Evolutionary conservation across 1,140 invertebrate genomes (phyloP), one percentile per base, ranked within the genome.

Genomic region (Pygmarrhopalites habei): DNA sequence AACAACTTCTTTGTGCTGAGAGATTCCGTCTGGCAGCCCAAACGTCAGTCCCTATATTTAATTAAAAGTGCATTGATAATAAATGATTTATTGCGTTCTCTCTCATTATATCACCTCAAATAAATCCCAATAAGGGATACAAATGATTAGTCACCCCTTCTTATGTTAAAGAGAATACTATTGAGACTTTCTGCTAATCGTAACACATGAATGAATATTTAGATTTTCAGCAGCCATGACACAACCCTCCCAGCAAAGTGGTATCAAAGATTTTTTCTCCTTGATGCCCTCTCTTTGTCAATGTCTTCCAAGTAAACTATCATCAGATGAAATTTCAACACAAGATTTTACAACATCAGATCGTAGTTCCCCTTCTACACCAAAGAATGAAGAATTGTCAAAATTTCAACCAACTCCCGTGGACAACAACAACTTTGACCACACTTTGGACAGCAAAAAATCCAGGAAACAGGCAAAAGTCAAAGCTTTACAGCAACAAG

Each of bases 21-120:
- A 14, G 67, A 65, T 41, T 68, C 43, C 62, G 63, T 14, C 23
- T 68, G 23, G 67, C 67, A n/a, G 67, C 67, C 2, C 67, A 68
- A 57, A 65, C 62, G 67, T 68, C 26, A 61, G 29, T 46, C n/a
- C 14, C 5, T 14, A 7, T 39, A 7, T 46, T 49, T 63, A 26
- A 4, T 44, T 58, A 21, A 29, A 52, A 21, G 10, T 46, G 10
- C 21, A 39, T 39, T 10, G 35, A 10, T 10, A 10, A 39, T 10
- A 39, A 10, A 39, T 10, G 17, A 7, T 39, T 39, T 39, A 10
- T 39, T 7, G 35, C 28, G 44, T 7, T 15, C 12, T 14, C 10
- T 12, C 19, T 5, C 10, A 21, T 47, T 15, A 47, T 21, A 14
- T 47, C 19, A 5, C 10, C 44, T 47, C 5, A 15, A 14, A 47